Evolutionary conservation across 1,140 invertebrate genomes (phyloP), one percentile per base, ranked within the genome.

Genomic region (Cyclina sinensis): DNA sequence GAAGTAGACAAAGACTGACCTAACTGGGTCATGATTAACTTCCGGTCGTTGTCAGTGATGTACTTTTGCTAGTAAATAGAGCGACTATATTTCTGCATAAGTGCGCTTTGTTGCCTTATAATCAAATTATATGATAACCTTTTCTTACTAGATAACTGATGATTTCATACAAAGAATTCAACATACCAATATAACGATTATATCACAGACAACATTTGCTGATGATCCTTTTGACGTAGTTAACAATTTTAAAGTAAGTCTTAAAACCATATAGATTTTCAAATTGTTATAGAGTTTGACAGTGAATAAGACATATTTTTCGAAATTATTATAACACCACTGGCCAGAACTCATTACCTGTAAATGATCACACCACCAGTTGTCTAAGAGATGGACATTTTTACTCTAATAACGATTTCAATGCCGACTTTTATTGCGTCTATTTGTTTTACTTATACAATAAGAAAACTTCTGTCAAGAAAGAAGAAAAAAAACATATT

Each of bases 121-220:
- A 43, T 14, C 4, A 7, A 14, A 43, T 43, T 43, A 43, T 43
- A 43, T 14, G 43, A 7, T 7, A 43, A 7, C 43, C 43, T 14
- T 62, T 27, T 62, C n/a, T 11, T 57, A 3, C 14, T 12, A 83
- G 81, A 48, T 84, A n/a, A 83, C 35, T 7, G 89, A 90, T 2
- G 65, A 89, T 37, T 70, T 91, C 51, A 18, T 86, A 24, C 4
- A 46, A 7, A 27, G 35, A 24, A 1, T 86, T 57, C 39, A 54
- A 39, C 39, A 73, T 24, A 78, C 79, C 9, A 62, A 89, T 18
- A 74, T 91, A 9, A 86, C 85, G 5, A 70, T 91, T 1, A 16
- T 90, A 9, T 68, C 85, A 0, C 79, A 82, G 16, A 89, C 90
- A 82, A 89, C 90, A 54, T 88, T 90, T 73, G n/a, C 27, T 0